phyloP scores from a whole-genome alignment of 2,113 vertebrate genomes.

The Microcebus murinus region DNA sequence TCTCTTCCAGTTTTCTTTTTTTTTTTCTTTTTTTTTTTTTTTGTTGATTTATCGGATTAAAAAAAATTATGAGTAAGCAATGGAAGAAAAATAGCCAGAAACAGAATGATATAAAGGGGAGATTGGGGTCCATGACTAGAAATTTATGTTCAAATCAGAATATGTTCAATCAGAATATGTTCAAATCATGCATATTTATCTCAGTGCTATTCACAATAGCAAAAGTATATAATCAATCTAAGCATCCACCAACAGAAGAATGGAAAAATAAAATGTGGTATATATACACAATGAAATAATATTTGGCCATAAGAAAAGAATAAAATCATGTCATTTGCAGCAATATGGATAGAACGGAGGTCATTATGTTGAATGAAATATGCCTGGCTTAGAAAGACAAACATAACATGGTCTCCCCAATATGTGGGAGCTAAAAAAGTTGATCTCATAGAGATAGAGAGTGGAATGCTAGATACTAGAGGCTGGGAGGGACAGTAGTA shows the following conservation, averaged over 20 bases:
- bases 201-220: not conserved
- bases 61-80: not conserved
- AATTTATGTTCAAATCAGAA: not conserved
- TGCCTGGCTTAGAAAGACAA: not conserved
- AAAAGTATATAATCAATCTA: too few species aligned
- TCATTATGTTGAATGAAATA: not conserved
- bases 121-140: not conserved
- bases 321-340: not conserved
- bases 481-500: not conserved
- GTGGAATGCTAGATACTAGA: not conserved
- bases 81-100: not conserved
- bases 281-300: not conserved
- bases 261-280: not conserved
- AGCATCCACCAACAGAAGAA: not conserved
- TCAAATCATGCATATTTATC: not conserved
- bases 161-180: not conserved
- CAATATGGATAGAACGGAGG: not conserved
- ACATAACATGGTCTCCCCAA: not conserved
- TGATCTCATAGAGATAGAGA: not conserved
- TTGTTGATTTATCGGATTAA: not conserved
- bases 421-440: not conserved
- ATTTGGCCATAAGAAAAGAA: not conserved
- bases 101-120: not conserved
- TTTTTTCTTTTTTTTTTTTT: not conserved
- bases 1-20: not conserved